phyloP scores from a whole-genome alignment of 2,888 invertebrate genomes.

The Allacma fusca region DNA sequence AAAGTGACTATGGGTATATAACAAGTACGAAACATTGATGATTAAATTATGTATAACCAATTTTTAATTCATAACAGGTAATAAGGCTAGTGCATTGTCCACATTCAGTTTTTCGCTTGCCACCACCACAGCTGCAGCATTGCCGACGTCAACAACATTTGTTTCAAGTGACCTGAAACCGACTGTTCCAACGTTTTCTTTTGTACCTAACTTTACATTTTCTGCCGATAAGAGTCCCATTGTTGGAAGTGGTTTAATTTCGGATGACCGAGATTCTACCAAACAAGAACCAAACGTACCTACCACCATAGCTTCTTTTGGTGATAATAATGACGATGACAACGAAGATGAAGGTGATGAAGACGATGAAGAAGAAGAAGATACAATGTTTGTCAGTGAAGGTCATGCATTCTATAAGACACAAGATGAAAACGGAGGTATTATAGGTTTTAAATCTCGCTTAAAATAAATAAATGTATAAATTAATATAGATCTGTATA shows the following conservation, averaged over 20 bases:
- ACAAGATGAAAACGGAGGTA: constrained; percentile 29
- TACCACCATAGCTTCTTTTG: constrained; percentile 25
- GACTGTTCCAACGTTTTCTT: constrained; percentile 48
- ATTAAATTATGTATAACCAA: too few species aligned
- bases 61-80: background rate
- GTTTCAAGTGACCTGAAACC: constrained; percentile 42
- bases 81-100: constrained; percentile 30
- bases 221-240: constrained; percentile 3
- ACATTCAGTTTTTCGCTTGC: constrained; percentile 50
- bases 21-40: too few species aligned
- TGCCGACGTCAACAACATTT: constrained; percentile 35
- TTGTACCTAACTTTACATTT: constrained; percentile 45
- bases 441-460: background rate
- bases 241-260: constrained; percentile 2
- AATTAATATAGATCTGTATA: too few species aligned
- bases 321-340: constrained; percentile 45
- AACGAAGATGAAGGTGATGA: constrained; percentile 52
- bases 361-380: constrained; percentile 54
- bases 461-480: too few species aligned
- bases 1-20: too few species aligned
- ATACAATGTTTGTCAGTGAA: constrained; percentile 51
- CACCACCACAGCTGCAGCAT: constrained; percentile 6
- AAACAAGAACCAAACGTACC: constrained; percentile 29
- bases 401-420: constrained; percentile 23
- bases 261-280: background rate